Conservation (phyloP, 2,888 invertebrate species). For the Cephus rjabovi region DNA sequence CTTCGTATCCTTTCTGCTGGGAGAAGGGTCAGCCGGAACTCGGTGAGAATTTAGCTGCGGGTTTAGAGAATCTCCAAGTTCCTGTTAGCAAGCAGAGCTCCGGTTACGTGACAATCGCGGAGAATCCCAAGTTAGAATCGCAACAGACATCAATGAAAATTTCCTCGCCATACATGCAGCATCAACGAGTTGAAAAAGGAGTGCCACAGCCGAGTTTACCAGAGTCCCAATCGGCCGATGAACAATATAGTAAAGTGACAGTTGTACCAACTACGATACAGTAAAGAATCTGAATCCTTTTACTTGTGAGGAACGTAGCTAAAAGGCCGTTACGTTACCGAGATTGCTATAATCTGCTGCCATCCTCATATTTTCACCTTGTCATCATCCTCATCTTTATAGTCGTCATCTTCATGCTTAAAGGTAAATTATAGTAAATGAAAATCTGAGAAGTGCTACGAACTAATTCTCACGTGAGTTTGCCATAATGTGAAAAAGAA, state of each 20-base stretch:
- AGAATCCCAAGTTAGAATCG: conserved; percentile 29
- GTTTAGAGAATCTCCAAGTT: conserved; percentile 8
- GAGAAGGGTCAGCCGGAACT: conserved; percentile 28
- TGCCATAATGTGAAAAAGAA: too few species aligned
- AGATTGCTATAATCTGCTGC: too few species aligned
- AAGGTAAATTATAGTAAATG: too few species aligned
- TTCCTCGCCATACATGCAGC: conserved; percentile 41
- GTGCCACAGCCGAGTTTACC: conserved; percentile 24
- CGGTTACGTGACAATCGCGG: conserved; percentile 52
- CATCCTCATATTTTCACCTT: too few species aligned
- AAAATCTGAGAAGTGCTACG: too few species aligned
- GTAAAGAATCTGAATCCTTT: conserved; percentile 29
- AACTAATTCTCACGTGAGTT: too few species aligned
- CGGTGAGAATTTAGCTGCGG: conserved; percentile 10
- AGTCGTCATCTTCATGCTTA: too few species aligned
- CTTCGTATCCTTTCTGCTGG: conserved; percentile 36
- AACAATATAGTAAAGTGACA: conserved; percentile 60
- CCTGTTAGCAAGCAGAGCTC: conserved; percentile 22
- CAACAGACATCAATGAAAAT: conserved; percentile 27
- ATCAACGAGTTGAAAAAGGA: conserved; percentile 45
- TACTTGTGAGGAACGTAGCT: too few species aligned
- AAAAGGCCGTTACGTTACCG: too few species aligned
- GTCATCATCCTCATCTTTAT: too few species aligned
- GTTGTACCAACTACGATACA: conserved; percentile 54
- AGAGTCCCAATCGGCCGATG: conserved; percentile 37